Conservation (phyloP, 2,797 vertebrate species). For the Esox lucius region DNA sequence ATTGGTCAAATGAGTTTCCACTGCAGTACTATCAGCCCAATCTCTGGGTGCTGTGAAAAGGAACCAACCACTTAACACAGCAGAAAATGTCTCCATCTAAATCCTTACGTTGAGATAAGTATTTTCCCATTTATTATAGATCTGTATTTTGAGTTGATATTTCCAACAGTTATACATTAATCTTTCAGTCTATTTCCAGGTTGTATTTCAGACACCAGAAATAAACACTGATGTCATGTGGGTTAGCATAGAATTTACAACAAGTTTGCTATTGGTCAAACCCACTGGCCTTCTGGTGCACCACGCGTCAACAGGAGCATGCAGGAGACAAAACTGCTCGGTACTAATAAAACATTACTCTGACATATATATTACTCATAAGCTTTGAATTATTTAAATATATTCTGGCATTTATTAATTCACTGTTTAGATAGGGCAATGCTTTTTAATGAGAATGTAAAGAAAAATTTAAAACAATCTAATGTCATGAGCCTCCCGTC, state of each 20-base stretch:
- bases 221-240: not conserved
- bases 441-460: not conserved
- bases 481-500: constrained; percentile 11
- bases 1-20: not conserved
- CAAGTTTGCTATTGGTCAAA: not conserved
- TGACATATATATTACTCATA: no score
- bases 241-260: not conserved
- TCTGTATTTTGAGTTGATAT: no score
- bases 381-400: not conserved
- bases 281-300: not conserved
- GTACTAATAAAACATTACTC: not conserved
- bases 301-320: not conserved
- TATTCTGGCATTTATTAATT: not conserved
- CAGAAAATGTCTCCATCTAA: not conserved
- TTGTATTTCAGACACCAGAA: not conserved
- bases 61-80: not conserved
- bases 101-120: not conserved
- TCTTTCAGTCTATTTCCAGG: not conserved
- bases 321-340: not conserved
- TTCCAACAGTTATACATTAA: no score
- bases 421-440: constrained; percentile 3
- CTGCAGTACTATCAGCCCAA: not conserved
- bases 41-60: not conserved
- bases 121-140: not conserved
- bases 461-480: not conserved